Base-by-base conservation (phyloP, 2,797 vertebrate species). In the Taenioides sp. region DNA sequence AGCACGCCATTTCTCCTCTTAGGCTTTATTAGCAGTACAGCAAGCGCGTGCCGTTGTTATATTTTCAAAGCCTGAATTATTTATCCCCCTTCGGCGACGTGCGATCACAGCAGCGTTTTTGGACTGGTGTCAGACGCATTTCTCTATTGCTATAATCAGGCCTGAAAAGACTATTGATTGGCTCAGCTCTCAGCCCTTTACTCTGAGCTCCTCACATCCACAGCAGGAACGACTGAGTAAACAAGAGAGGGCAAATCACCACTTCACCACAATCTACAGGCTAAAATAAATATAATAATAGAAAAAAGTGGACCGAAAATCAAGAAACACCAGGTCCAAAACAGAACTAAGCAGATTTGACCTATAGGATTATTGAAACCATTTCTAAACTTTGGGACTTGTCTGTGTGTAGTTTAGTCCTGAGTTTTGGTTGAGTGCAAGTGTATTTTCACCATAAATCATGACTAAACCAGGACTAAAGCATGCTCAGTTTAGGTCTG, bases 111-210 rank as follows among this genome's bases (percentile, higher is more conserved):
- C 58, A 72, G 60, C 28, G 61, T 76, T 76, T 79, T 65, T 68
- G 27, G 67, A 65, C 60, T 75, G 75, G 62, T 31, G 25, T 85
- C 75, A 73, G 70, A 77, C 73, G 59, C 78, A 79, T 80, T 25
- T 65, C 74, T 78, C 67, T 14, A 61, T 64, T 70, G 75, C 67
- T 79, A 64, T 34, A 47, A 77, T 58, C 75, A 67, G 73, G 70
- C 73, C 69, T 72, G 68, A 70, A 66, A 58, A 78, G 65, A 84
- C 72, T 79, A 83, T 76, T 80, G 85, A 87, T 84, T 85, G 86
- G 84, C 84, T 63, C 61, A 40, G 61, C 61, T 63, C 61, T 63
- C 34, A 22, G 40, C 14, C 61, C 61, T 63, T 63, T 40, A 40
- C 61, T 59, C 57, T 18, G 23, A 27, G 57, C 57, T 17, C 5